Base-by-base conservation (phyloP, 2,888 invertebrate genomes). In the Diplazon laetatorius region DNA sequence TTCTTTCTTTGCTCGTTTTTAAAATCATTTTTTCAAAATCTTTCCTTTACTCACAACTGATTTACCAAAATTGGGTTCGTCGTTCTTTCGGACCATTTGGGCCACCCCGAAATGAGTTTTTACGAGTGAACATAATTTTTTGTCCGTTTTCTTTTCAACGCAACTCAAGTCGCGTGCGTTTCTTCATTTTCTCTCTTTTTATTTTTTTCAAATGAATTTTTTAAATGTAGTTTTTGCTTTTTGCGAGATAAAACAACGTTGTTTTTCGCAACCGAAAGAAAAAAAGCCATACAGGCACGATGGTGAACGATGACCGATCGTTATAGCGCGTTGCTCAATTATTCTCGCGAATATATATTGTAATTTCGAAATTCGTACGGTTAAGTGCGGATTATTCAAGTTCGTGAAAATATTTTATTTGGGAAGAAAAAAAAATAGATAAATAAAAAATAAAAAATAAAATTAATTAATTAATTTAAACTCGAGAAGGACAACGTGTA, bases 101-200 rank as follows among this genome's bases (percentile, higher is more conserved):
- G 50, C 59, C 52, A 65, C 39, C 70, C 20, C 59, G 16, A 50
- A 62, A 65, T 50, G 42, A 59, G 50, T 42, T 42, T n/a, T n/a
- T n/a, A n/a, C n/a, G n/a, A n/a, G n/a, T n/a, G n/a, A n/a, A n/a
- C n/a, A n/a, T n/a, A n/a, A n/a, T n/a, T n/a, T n/a, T n/a, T n/a
- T n/a, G n/a, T n/a, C n/a, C n/a, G n/a, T n/a, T n/a, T n/a, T n/a
- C n/a, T n/a, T n/a, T n/a, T n/a, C n/a, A n/a, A n/a, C n/a, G n/a
- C n/a, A n/a, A n/a, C 55, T 16, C 14, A 16, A 30, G 16, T 55
- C 30, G 10, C 9, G 16, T 30, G 30, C 30, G 46, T 50, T 44
- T 16, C n/a, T 3, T 55, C 3, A 16, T 46, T 30, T 22, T 46
- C n/a, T 14, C 55, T 20, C 8, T 30, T 25, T 52, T 25, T 22